Conservation (phyloP, 2,888 invertebrate genomes). For the Mayetiola destructor region DNA sequence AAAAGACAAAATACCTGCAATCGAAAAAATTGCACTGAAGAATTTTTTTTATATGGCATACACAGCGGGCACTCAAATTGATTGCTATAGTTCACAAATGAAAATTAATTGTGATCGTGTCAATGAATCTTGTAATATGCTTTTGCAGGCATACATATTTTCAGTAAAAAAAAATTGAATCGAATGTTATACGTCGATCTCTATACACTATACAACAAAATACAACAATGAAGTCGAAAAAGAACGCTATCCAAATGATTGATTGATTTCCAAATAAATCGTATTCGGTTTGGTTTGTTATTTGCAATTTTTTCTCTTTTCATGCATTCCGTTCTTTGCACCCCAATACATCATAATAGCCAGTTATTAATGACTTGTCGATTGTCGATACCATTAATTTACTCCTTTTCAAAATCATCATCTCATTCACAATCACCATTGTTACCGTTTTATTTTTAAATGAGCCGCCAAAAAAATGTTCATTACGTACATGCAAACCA, state of each 20-base stretch:
- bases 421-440: not conserved
- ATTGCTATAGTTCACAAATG: not conserved
- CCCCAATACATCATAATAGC: not conserved
- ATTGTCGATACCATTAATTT: not conserved
- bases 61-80: not conserved
- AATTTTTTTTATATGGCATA: too few relatives aligned
- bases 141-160: too few relatives aligned
- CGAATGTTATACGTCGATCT: too few relatives aligned
- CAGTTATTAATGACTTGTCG: slow-evolving; percentile 5
- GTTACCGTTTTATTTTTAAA: not conserved
- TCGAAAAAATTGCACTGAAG: too few relatives aligned
- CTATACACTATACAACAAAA: too few relatives aligned
- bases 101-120: not conserved
- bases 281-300: slow-evolving; percentile 2
- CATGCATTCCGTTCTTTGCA: not conserved
- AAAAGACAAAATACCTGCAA: too few relatives aligned
- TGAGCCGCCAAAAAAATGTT: not conserved
- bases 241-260: slow-evolving; percentile 1
- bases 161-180: too few relatives aligned
- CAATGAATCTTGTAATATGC: too few relatives aligned
- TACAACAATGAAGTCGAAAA: not conserved
- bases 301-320: not conserved
- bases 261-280: slow-evolving; percentile 11
- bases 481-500: not conserved
- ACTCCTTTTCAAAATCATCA: not conserved